Conservation (phyloP, 2,113 vertebrate species). For the Mesitornis unicolor region DNA sequence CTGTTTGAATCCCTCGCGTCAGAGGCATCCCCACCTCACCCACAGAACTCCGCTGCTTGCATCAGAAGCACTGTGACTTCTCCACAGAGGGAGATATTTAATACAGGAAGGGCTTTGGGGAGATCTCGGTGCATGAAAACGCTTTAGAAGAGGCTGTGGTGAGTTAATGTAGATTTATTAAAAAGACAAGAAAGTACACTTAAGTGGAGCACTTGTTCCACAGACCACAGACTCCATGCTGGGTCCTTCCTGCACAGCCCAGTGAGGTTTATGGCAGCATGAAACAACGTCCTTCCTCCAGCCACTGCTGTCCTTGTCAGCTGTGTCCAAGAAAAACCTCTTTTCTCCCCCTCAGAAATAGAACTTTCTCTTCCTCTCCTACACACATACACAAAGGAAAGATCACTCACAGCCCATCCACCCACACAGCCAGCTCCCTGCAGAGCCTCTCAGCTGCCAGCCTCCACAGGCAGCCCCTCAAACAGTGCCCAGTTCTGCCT, state of each 20-base stretch:
- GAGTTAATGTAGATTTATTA: not conserved
- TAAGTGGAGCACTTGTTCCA: not conserved
- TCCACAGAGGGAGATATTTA: fast-evolving
- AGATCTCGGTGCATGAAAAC: not conserved
- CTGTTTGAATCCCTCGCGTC: fast-evolving
- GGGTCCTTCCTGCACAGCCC: not conserved
- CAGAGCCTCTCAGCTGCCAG: not conserved
- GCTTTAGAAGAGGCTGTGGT: not conserved
- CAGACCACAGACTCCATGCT: not conserved
- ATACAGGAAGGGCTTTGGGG: too few species aligned
- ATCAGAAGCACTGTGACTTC: not conserved
- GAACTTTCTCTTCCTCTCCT: not conserved
- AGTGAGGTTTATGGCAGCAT: fast-evolving
- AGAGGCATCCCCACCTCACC: not conserved
- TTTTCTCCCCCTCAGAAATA: not conserved
- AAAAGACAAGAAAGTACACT: not conserved
- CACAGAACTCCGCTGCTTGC: not conserved
- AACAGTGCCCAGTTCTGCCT: not conserved
- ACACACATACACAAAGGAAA: fast-evolving
- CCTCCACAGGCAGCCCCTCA: not conserved
- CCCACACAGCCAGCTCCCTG: fast-evolving
- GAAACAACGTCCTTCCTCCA: not conserved
- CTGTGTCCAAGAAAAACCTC: not conserved
- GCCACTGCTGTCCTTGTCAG: fast-evolving
- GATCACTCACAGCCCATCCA: not conserved